Evolutionary conservation across 2,113 vertebrate genomes (phyloP), one percentile per base, ranked within the genome.

Genomic region (Pseudonaja textilis): DNA sequence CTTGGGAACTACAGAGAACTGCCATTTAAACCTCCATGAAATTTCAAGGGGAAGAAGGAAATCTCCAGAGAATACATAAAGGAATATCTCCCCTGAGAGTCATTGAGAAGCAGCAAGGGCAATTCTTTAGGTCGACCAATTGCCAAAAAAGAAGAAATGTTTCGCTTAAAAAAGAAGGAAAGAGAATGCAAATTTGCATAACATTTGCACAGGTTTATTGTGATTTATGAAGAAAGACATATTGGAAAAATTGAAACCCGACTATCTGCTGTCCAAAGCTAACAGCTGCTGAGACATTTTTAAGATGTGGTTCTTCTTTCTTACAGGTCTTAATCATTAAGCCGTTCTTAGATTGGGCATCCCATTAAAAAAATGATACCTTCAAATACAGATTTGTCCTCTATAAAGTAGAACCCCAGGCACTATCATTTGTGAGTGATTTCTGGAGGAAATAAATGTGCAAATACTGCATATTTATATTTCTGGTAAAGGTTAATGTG

Each of bases 1-100:
- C 91, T 95, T 94, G 93, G 95, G 95, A 96, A 95, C 91, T 95
- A 93, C 91, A 93, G 88, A 92, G 74, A 95, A 94, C 52, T 45
- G 0, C 29, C 93, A 92, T 92, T 92, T 93, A 96, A 95, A 88
- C 18, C 81, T 93, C 55, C 91, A 50, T 95, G 61, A 93, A 90
- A 93, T 91, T 94, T 94, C 95, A 94, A 91, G 96, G 93, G 93
- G 92, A 91, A 93, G 26, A 74, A 69, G 56, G 42, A 26, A 94
- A 91, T 93, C 89, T 55, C 81, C 90, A 74, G 92, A 89, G 91
- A 95, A 81, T 88, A 96, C 29, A 55, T 92, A 91, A 93, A 93
- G 42, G 25, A 12, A n/a, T 55, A 87, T 93, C 74, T 91, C 59
- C 88, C 45, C 74, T 26, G 55, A 90, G 89, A 93, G 85, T 11